Conservation (phyloP, 1,140 invertebrate species). For the Musca domestica region DNA sequence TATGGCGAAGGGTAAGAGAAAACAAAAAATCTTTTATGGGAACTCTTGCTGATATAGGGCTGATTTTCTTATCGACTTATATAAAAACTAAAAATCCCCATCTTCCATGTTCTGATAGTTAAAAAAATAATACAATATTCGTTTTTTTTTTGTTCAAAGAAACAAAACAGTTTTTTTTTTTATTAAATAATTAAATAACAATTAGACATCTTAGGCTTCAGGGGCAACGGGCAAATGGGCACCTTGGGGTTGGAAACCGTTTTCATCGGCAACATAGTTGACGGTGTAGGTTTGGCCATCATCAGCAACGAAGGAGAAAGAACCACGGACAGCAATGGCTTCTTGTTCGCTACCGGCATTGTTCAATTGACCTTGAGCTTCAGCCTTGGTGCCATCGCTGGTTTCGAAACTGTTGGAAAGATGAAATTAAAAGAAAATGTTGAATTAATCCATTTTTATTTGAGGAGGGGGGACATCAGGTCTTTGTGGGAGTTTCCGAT, state of each 20-base stretch:
- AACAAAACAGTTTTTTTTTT: too few species aligned
- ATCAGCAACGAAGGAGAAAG: slow-evolving; percentile 57
- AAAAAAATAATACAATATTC: too few species aligned
- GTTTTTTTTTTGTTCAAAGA: too few species aligned
- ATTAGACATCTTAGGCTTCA: slow-evolving; percentile 13
- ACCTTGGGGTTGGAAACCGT: slow-evolving; percentile 63
- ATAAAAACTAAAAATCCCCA: too few species aligned
- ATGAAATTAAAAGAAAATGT: background rate
- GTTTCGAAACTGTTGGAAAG: slow-evolving; percentile 57
- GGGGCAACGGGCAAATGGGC: slow-evolving; percentile 67
- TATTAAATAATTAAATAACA: too few species aligned
- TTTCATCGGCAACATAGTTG: slow-evolving; percentile 67
- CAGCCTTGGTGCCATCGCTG: slow-evolving; percentile 60
- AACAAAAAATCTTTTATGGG: too few species aligned
- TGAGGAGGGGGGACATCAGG: background rate
- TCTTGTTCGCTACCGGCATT: slow-evolving; percentile 52
- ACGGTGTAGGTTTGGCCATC: slow-evolving; percentile 65
- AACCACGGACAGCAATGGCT: slow-evolving; percentile 61
- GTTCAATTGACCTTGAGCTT: slow-evolving; percentile 62
- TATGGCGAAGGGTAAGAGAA: too few species aligned
- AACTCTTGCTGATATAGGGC: too few species aligned
- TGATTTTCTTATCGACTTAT: too few species aligned
- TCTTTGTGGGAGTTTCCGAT: too few species aligned
- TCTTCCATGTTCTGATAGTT: too few species aligned
- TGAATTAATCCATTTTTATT: background rate